Evolutionary conservation across 2,113 vertebrate species (phyloP), one percentile per base, ranked within the genome.

Genomic region (Psilopsiagon aurifrons): DNA sequence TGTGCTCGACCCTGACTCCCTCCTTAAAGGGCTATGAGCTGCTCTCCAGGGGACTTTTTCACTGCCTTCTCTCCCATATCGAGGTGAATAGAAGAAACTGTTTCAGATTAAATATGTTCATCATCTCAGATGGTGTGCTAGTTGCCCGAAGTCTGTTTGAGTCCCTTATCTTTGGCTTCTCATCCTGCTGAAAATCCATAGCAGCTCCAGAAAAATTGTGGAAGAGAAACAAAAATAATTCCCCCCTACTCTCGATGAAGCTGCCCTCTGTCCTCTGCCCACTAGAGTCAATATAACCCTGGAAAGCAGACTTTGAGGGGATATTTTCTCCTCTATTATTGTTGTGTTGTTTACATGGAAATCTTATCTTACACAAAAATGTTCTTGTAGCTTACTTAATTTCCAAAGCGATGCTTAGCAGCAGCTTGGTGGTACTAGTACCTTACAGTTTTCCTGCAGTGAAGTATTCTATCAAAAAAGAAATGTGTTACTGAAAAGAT

Each of bases 21-120:
- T 85, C 88, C 94, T 94, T 92, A 87, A 93, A 96, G 86, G 18
- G 14, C n/a, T 73, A 81, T 7, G 9, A 12, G n/a, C 67, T 91
- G 22, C 66, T 88, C 77, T 94, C 27, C 54, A 31, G 62, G 54
- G 81, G n/a, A 46, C 4, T 23, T 89, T 69, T 44, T 15, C 57
- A 35, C 69, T 47, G 41, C 1, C 0, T 89, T 63, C 43, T 28
- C 20, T 62, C 43, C 1, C 20, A 6, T 44, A 35, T n/a, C 64
- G 81, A 75, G 14, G 11, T 33, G 16, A 52, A 52, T 6, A 76
- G 49, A 62, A 76, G 39, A 70, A 79, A 41, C 15, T 51, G 24
- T 9, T 73, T 33, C 13, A 63, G 41, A 33, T 66, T 20, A 43
- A 49, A 11, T 25, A 37, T 7, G 18, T 54, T 70, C 10, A 2